These are phyloP conservation scores for Elanus axillaris DNA, from an alignment of 2,113 vertebrate species.

Conservation along the genomic window DNA sequence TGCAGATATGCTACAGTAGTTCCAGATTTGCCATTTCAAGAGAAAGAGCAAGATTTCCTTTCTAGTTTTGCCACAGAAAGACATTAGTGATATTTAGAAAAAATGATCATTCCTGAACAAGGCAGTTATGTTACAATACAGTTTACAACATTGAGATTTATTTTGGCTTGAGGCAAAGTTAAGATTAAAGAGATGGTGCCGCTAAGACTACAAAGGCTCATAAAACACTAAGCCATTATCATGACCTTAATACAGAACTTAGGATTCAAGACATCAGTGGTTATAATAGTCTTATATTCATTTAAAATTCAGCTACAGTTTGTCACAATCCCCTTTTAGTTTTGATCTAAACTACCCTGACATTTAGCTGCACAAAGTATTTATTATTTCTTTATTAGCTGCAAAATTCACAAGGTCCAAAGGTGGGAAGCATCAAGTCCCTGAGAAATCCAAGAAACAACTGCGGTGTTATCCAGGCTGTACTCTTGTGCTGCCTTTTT, in stretches of 20 bases:
- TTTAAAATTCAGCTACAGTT: constrained; percentile 75
- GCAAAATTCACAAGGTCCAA: constrained; percentile 49
- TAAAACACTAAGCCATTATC: constrained; percentile 78
- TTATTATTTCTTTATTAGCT: constrained; percentile 62
- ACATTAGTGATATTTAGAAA: constrained; percentile 69
- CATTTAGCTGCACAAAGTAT: constrained; percentile 49
- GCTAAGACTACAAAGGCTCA: constrained; percentile 62
- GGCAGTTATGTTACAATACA: constrained; percentile 71
- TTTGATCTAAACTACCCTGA: constrained; percentile 60
- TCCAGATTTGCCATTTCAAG: constrained; percentile 18
- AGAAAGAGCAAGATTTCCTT: not conserved
- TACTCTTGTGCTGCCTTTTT: not conserved
- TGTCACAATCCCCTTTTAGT: constrained; percentile 49
- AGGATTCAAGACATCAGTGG: constrained; percentile 72
- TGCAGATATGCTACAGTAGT: not conserved
- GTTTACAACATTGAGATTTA: constrained; percentile 76
- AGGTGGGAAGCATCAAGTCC: constrained; percentile 12
- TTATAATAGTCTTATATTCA: constrained; percentile 62
- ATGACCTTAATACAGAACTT: constrained; percentile 76
- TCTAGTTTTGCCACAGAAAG: constrained; percentile 49
- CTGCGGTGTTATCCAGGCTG: not conserved
- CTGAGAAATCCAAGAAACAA: constrained; percentile 30
- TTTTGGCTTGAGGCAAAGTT: constrained; percentile 74
- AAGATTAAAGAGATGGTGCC: constrained; percentile 75
- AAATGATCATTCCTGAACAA: constrained; percentile 71